Base-by-base conservation (phyloP, 2,797 vertebrate genomes). In the Lateolabrax maculatus region DNA sequence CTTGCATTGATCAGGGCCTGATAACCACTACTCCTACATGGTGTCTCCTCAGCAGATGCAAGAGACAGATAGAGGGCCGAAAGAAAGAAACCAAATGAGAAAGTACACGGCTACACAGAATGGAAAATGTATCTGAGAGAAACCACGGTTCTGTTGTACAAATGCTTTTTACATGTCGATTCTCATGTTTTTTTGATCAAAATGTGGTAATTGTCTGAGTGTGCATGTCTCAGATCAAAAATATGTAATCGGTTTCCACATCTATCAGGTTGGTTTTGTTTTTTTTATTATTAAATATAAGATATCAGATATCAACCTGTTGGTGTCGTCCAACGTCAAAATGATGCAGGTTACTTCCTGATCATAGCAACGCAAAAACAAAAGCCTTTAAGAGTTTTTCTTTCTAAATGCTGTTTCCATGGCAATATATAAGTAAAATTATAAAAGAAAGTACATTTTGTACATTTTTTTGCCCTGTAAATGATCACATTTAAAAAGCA, bases 21-120 rank as follows among this genome's bases (percentile, higher is more conserved):
- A 94, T 94, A 93, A 90, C 72, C 67, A 75, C 48, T 57, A 37
- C 71, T 87, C 80, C 77, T 83, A 87, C 89, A 78, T 71, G 87
- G 80, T 80, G 85, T 88, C 87, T 92, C 81, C 83, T 84, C 71
- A 83, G 87, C 90, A 92, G 93, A 94, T 92, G 89, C 76, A 74
- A 16, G 21, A 70, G 68, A 12, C 77, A 84, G 87, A 92, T 90
- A 89, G 49, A 60, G 74, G 74, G 49, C 12, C 5, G 1, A 71
- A 70, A 80, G 60, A 80, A 72, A 72, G 74, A 75, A 83, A 65
- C 46, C 63, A 64, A 81, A 75, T 44, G 60, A 84, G 71, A 80
- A 63, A 52, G 25, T n/a, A 44, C 34, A 5, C 67, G 56, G 51
- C 46, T 34, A 15, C 79, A 71, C 81, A 81, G 69, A 70, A 79